Conservation (phyloP, 2,888 invertebrate species). For the Sycophila texana region DNA sequence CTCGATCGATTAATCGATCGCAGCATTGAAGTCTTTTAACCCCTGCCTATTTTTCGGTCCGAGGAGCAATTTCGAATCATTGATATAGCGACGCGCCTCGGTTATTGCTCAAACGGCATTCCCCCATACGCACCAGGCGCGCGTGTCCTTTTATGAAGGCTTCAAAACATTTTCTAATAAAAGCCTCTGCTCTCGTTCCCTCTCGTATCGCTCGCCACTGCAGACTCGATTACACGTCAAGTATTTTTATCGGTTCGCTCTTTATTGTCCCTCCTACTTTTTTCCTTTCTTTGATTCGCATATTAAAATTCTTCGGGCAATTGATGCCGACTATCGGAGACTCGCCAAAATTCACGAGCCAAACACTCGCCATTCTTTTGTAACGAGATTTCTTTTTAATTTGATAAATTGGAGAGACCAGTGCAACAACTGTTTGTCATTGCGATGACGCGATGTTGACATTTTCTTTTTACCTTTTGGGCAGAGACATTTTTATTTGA, state of each 20-base stretch:
- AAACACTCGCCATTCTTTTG: neutral
- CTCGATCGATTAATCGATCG: slow-evolving; percentile 52
- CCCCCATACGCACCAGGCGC: slow-evolving; percentile 7
- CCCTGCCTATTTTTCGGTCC: slow-evolving; percentile 41
- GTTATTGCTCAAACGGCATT: slow-evolving; percentile 40
- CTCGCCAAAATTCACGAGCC: neutral
- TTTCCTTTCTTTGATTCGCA: neutral
- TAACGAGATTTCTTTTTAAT: neutral
- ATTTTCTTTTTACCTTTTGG: too few species aligned
- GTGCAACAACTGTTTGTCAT: too few species aligned
- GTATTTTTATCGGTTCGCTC: slow-evolving; percentile 18
- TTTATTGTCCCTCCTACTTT: slow-evolving; percentile 1
- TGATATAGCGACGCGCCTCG: neutral
- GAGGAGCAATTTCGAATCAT: slow-evolving; percentile 45
- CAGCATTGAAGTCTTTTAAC: slow-evolving; percentile 24
- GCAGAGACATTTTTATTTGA: neutral
- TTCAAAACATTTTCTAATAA: slow-evolving; percentile 50
- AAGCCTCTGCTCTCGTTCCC: neutral
- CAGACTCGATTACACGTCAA: slow-evolving; percentile 13
- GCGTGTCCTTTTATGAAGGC: slow-evolving; percentile 15
- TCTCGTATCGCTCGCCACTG: neutral
- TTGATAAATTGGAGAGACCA: too few species aligned
- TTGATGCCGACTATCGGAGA: neutral
- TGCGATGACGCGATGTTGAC: too few species aligned
- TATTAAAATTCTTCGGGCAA: slow-evolving; percentile 34